These are phyloP conservation scores for Ctenosaura bakeri DNA, from an alignment of 2,797 vertebrate genomes.

Conservation along the genomic window DNA sequence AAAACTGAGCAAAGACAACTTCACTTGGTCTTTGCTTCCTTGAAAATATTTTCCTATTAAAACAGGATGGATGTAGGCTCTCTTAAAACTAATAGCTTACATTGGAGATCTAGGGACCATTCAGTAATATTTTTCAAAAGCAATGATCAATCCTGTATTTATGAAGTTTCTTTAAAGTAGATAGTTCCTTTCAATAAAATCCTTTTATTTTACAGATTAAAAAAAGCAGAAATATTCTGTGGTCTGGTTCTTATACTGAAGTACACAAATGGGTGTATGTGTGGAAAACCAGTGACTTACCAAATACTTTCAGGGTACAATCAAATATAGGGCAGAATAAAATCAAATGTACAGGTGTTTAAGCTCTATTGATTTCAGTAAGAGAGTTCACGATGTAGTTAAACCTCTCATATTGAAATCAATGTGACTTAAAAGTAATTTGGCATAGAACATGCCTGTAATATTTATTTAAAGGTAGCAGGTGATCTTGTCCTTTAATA, in stretches of 20 bases:
- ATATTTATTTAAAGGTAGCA: slow-evolving; percentile 37
- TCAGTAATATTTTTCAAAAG: background rate
- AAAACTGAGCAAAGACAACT: background rate
- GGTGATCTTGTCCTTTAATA: slow-evolving; percentile 2
- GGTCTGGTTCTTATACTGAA: background rate
- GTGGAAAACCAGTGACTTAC: accelerated
- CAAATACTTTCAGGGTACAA: background rate
- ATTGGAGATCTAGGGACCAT: background rate
- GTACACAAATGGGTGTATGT: background rate
- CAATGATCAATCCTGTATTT: background rate
- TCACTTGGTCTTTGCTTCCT: background rate
- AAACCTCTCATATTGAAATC: background rate
- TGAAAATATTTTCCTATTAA: background rate
- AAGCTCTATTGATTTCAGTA: background rate
- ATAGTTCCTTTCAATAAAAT: too few relatives aligned
- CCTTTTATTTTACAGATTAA: background rate
- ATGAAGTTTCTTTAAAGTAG: background rate
- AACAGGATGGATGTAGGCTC: background rate
- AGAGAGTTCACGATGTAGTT: background rate
- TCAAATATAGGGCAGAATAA: background rate
- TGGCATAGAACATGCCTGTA: background rate
- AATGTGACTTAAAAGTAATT: background rate
- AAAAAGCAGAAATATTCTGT: background rate
- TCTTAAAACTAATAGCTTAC: background rate
- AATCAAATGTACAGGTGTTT: background rate